Percentiles rank a stretch among this genome's conserved stretches.
Conservation (phyloP, 2,888 invertebrate species). For the Strigamia maritima region DNA sequence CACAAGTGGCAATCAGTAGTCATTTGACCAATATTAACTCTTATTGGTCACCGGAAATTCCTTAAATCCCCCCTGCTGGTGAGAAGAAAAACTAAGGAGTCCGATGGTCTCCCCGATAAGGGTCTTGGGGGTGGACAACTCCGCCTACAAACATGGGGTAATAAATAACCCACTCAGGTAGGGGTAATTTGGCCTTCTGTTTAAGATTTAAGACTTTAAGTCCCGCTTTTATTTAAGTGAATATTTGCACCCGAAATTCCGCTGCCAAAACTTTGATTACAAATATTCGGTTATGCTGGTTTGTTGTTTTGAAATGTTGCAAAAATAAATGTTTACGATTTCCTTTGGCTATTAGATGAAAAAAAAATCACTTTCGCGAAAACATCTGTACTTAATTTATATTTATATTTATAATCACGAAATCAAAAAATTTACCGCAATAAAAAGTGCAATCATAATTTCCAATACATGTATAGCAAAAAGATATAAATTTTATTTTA, state of each 20-base stretch:
- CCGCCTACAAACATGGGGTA: slow-evolving; percentile 15
- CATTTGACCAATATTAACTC: slow-evolving; percentile 3
- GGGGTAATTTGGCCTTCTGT: slow-evolving; percentile 1
- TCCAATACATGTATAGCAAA: background rate
- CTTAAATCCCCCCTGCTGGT: slow-evolving; percentile 23
- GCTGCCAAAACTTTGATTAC: too few relatives aligned
- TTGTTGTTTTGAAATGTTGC: too few relatives aligned
- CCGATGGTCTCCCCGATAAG: slow-evolving; percentile 14
- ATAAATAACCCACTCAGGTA: slow-evolving; percentile 27
- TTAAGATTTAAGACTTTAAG: background rate
- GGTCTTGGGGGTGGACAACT: slow-evolving; percentile 23
- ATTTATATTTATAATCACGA: too few relatives aligned
- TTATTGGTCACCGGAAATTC: slow-evolving; percentile 1
- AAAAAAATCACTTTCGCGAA: too few relatives aligned
- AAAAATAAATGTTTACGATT: too few relatives aligned
- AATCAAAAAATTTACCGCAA: background rate
- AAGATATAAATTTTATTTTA: slow-evolving; percentile 26
- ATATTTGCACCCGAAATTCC: too few relatives aligned
- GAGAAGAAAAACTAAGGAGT: slow-evolving; percentile 21
- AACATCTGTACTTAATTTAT: too few relatives aligned
- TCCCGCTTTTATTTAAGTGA: too few relatives aligned
- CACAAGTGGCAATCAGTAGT: background rate
- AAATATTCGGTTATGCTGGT: too few relatives aligned
- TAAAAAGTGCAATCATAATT: background rate
- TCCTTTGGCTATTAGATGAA: too few relatives aligned